phyloP scores from a whole-genome alignment of 2,888 invertebrate genomes.

The Mimas tiliae region DNA sequence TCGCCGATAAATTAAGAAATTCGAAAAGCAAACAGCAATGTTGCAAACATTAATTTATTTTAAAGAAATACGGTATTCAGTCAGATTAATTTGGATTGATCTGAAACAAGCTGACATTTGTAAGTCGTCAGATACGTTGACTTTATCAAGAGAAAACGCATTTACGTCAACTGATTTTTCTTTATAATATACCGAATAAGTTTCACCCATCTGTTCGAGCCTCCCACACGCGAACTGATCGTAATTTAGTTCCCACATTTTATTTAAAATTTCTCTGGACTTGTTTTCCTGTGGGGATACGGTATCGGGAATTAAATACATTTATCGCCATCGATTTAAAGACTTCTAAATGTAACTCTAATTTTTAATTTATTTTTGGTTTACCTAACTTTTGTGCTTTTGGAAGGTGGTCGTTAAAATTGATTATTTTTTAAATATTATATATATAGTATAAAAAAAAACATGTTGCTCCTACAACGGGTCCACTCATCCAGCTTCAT shows the following conservation, averaged over 20 bases:
- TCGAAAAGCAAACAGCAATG: slow-evolving; percentile 1
- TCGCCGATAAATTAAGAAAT: slow-evolving; percentile 12
- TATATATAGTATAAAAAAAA: too few species aligned
- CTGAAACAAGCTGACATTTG: slow-evolving; percentile 22
- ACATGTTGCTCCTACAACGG: too few species aligned
- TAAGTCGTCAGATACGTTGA: slow-evolving; percentile 5
- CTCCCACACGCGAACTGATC: background rate
- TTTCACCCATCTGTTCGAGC: slow-evolving; percentile 13
- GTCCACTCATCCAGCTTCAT: too few species aligned
- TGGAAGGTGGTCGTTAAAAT: too few species aligned
- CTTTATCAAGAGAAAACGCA: slow-evolving; percentile 25
- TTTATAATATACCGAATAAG: slow-evolving; percentile 1
- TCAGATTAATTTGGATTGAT: slow-evolving; percentile 22
- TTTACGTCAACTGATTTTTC: background rate
- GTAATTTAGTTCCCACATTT: background rate
- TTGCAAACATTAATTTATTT: slow-evolving; percentile 12
- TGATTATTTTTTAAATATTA: too few species aligned
- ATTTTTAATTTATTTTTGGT: too few species aligned
- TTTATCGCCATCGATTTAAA: background rate
- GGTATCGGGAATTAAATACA: background rate
- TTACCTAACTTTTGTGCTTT: too few species aligned
- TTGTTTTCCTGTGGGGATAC: background rate
- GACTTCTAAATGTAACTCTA: too few species aligned
- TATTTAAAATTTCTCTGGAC: background rate
- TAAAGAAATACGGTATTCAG: slow-evolving; percentile 2